Evolutionary conservation across 2,797 vertebrate genomes (phyloP).

Genomic region (Sebastes oblongus): DNA sequence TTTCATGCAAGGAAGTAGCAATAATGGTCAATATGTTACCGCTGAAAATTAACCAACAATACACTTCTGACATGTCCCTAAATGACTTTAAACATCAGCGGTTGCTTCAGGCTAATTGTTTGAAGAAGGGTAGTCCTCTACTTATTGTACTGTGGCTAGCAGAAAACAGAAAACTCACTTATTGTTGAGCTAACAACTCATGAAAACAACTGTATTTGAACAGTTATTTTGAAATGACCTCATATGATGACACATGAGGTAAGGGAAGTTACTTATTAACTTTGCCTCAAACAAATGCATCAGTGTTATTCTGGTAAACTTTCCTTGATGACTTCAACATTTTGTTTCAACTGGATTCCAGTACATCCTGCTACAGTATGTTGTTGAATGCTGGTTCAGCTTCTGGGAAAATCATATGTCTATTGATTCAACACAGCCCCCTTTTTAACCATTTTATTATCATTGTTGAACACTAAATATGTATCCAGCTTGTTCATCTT

Average conservation of each 20-base stretch:
- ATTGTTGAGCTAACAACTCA: not conserved
- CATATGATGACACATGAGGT: not conserved
- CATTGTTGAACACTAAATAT: not conserved
- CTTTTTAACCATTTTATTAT: not conserved
- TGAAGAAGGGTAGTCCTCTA: not conserved
- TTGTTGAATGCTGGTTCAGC: not conserved
- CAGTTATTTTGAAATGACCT: conserved; percentile 6
- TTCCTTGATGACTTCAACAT: not conserved
- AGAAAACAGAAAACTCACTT: not conserved
- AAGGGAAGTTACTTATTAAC: conserved; percentile 36
- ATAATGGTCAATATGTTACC: not conserved
- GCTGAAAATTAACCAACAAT: not conserved
- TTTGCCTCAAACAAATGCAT: conserved; percentile 15
- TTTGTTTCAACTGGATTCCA: not conserved
- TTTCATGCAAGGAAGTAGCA: not conserved
- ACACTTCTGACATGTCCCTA: not conserved
- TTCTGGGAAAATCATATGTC: not conserved
- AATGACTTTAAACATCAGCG: not conserved
- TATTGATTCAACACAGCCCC: not conserved
- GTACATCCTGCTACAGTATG: not conserved
- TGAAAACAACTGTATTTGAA: not conserved
- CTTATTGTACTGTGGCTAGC: not conserved
- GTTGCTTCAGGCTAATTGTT: not conserved
- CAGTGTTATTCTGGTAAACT: conserved; percentile 2
- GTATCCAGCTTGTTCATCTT: not conserved